Evolutionary conservation across 1,140 invertebrate genomes (phyloP).

Genomic region (Idris sp.): DNA sequence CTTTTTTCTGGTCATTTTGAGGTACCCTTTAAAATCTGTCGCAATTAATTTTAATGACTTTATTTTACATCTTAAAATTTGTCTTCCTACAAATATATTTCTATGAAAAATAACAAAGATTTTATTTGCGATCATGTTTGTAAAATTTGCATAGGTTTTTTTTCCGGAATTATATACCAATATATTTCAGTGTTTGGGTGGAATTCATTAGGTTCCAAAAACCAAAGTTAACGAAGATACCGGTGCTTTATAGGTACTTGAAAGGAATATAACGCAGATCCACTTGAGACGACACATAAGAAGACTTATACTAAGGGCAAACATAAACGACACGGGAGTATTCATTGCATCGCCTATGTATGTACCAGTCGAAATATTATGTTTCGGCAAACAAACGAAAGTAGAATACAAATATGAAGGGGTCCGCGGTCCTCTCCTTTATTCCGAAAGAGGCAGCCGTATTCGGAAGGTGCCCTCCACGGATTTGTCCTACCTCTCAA

Average conservation of each 20-base stretch:
- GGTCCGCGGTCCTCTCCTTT: conserved; percentile 56
- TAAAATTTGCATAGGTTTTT: conserved; percentile 34
- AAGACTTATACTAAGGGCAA: conserved; percentile 60
- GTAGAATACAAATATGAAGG: conserved; percentile 74
- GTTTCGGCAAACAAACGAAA: conserved; percentile 73
- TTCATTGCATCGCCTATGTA: conserved; percentile 51
- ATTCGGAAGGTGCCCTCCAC: conserved; percentile 49
- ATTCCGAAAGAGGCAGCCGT: conserved; percentile 36
- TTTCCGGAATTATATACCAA: too few species aligned
- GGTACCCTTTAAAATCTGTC: too few species aligned
- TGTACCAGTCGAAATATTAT: conserved; percentile 73
- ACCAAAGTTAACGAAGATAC: conserved; percentile 40
- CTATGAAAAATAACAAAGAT: not conserved
- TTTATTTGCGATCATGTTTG: conserved; percentile 39
- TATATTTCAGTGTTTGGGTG: conserved; percentile 48
- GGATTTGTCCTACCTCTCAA: conserved; percentile 65
- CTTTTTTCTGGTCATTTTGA: too few species aligned
- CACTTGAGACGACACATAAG: conserved; percentile 62
- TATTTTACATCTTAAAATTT: not conserved
- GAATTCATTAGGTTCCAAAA: conserved; percentile 35
- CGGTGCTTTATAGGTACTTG: conserved; percentile 43
- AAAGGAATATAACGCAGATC: conserved; percentile 45
- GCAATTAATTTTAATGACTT: too few species aligned
- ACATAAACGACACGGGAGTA: conserved; percentile 61
- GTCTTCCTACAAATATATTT: too few species aligned